Conservation (phyloP, 2,888 invertebrate genomes). For the Hipparchia semele region DNA sequence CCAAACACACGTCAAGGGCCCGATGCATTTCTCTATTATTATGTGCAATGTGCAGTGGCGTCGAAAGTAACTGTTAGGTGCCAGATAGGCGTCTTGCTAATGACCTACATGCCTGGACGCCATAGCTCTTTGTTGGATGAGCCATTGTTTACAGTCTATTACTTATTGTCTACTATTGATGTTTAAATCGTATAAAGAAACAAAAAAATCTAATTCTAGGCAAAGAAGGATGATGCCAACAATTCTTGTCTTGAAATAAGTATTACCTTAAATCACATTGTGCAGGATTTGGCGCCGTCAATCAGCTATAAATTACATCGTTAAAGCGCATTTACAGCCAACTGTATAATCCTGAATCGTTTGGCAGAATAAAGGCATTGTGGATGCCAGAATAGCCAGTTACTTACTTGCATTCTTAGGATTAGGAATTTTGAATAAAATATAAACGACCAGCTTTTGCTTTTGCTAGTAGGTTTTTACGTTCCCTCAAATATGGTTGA, state of each 20-base stretch:
- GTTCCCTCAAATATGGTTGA: too few species aligned
- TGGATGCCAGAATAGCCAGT: not conserved
- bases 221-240: not conserved
- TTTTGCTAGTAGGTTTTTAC: too few species aligned
- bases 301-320: conserved; percentile 21
- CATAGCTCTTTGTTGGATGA: conserved; percentile 25
- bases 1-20: conserved; percentile 25
- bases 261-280: not conserved
- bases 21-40: conserved; percentile 33
- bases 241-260: not conserved
- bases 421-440: not conserved
- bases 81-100: conserved; percentile 24
- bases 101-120: conserved; percentile 30
- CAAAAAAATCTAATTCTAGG: too few species aligned
- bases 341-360: conserved; percentile 17
- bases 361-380: conserved; percentile 8
- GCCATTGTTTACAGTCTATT: conserved; percentile 26
- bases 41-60: conserved; percentile 3
- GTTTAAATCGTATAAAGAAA: too few species aligned
- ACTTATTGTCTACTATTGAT: not conserved
- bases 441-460: not conserved
- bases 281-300: not conserved
- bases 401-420: not conserved
- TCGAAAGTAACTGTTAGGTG: conserved; percentile 21
- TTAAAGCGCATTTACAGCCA: conserved; percentile 14